Evolutionary conservation across 2,888 invertebrate species (phyloP), one percentile per base, ranked within the genome.

Genomic region (Hirtodrosophila alboralis): DNA sequence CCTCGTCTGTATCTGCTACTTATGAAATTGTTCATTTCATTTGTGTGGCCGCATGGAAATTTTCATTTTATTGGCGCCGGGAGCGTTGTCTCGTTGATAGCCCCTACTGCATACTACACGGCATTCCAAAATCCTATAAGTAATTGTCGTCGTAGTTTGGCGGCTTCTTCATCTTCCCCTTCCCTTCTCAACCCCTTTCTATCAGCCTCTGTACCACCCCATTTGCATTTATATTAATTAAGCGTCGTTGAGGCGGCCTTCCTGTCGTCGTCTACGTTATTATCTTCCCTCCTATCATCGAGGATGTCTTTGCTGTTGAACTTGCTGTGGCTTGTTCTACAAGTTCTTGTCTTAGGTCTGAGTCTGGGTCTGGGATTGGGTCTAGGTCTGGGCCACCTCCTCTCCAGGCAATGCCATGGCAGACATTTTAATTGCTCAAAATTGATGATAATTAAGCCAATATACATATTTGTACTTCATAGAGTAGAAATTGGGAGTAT

Each of bases 401-500:
- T 23, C 8, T 23, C 23, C 23, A 7, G 8, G 4, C 23, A 23
- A 6, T 3, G 7, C 23, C 23, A 23, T 23, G 23, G 64, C 80
- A 79, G 84, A 79, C 79, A 76, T 80, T 86, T 86, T 80, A 80
- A 80, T 80, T 80, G 79, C 86, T 74, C 67, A 58, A 80, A 84
- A 86, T 86, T 84, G 81, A 84, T 86, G 84, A 84, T 84, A 86
- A 80, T 80, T 86, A 80, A 86, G 86, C 81, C 84, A 86, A 80
- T 86, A 75, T 77, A 84, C 81, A 81, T 84, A 86, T 80, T 84
- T 86, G 81, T 74, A 64, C 52, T 74, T 56, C 41, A 41, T 51
- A 7, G 30, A 23, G 10, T 3, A 26, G 14, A 12, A 21, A 13
- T 26, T 14, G 18, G 12, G 4, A 5, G 26, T 8, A 10, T 16